A percentile compares a stretch with the other conserved stretches of the same genome.
Evolutionary conservation across 2,113 vertebrate species (phyloP).

Genomic region (Nothoprocta pentlandii): DNA sequence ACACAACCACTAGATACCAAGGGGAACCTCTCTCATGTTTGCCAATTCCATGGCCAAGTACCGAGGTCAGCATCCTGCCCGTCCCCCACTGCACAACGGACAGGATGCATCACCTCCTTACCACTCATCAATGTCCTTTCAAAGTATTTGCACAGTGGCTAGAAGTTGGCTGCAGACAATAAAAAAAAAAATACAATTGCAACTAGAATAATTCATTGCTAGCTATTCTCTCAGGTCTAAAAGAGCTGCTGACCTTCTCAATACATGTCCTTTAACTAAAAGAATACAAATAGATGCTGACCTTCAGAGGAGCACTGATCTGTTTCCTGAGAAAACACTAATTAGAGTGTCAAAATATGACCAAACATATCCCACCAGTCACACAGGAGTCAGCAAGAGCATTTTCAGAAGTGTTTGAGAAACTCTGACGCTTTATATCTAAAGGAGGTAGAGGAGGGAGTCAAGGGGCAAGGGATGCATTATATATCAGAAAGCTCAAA

Average conservation of each 20-base stretch:
- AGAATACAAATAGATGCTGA: conserved; percentile 47
- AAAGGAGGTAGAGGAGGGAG: not conserved
- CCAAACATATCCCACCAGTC: not conserved
- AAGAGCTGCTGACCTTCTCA: conserved; percentile 13
- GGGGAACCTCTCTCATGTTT: not conserved
- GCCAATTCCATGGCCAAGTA: not conserved
- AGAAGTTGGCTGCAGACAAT: conserved; percentile 23
- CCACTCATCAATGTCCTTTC: conserved; percentile 15
- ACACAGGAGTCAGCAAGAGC: not conserved
- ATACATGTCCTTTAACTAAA: conserved; percentile 39
- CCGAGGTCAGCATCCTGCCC: not conserved
- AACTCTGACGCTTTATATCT: not conserved
- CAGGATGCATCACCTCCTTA: not conserved
- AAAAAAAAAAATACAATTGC: conserved; percentile 24
- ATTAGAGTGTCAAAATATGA: not conserved
- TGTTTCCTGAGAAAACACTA: conserved; percentile 8
- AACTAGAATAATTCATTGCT: conserved; percentile 39
- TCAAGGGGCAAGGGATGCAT: not conserved
- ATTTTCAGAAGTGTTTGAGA: not conserved
- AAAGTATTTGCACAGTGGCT: not conserved
- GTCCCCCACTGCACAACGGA: accelerated
- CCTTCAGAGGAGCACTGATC: not conserved
- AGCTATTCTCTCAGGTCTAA: conserved; percentile 55
- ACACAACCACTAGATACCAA: accelerated
- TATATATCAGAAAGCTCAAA: not conserved